These are phyloP conservation scores for Uria aalge DNA, from an alignment of 2,113 vertebrate species.

Conservation along the genomic window DNA sequence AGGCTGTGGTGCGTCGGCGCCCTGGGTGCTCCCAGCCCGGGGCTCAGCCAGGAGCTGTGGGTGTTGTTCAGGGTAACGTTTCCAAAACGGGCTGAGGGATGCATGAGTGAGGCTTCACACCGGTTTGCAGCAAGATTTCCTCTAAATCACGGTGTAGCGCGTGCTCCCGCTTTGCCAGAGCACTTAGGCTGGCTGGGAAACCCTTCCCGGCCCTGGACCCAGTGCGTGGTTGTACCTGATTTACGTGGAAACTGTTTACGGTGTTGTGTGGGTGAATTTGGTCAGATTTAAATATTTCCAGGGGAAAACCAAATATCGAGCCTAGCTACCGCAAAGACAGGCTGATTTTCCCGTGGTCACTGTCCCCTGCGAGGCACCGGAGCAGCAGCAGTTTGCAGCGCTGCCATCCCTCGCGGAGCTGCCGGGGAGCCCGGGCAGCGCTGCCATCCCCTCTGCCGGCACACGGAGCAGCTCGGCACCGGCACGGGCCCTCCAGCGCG, in stretches of 20 bases:
- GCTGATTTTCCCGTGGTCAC: not conserved
- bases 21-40: not conserved
- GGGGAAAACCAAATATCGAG: not conserved
- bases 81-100: not conserved
- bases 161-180: not conserved
- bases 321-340: not conserved
- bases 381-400: rapidly evolving
- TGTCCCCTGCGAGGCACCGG: rapidly evolving
- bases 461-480: not conserved
- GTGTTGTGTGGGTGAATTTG: rapidly evolving
- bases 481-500: not conserved
- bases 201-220: not conserved
- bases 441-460: rapidly evolving
- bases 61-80: rapidly evolving
- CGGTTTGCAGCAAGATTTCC: not conserved
- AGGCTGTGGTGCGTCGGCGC: not conserved
- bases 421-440: not conserved
- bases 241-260: rapidly evolving
- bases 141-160: rapidly evolving
- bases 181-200: not conserved
- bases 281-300: not conserved
- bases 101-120: rapidly evolving
- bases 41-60: not conserved
- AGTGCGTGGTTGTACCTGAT: not conserved
- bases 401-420: rapidly evolving